Evolutionary conservation across 2,888 invertebrate species (phyloP), one percentile per base, ranked within the genome.

Genomic region (Apodemia mormo): DNA sequence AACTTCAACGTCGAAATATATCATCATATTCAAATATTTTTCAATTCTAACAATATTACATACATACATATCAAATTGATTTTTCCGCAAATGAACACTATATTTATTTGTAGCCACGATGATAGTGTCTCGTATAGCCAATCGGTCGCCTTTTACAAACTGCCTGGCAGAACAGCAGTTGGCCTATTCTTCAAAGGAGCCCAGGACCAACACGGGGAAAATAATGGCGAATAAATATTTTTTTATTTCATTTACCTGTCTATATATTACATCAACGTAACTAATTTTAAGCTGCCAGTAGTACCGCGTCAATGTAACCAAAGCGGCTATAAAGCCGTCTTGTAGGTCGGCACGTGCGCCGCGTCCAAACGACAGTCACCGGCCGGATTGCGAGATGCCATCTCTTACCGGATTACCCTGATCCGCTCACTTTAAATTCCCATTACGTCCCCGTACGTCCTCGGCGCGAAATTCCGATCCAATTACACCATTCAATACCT

Each of bases 401-500:
- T 49, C 49, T 49, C 49, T 45, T 9, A 14, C 49, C 49, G 49
- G 14, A 49, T 49, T n/a, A 49, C 49, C 14, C 33, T 61, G 30
- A 61, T 61, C 58, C 58, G 4, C 58, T 33, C 8, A 61, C 58
- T 61, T 61, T 61, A 61, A 61, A 61, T 61, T 61, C 58, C 29
- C 58, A 58, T 61, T 61, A 33, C 30, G 58, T 33, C 58, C 10
- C 5, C 14, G 49, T 49, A 49, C 49, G 49, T 49, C 49, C 49
- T 49, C 49, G 49, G 14, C 45, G 45, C 45, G 29, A 58, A 33
- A 30, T 12, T 12, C 33, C 61, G 61, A 61, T 30, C 61, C 61
- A 61, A 33, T 61, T 61, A 33, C 30, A 61, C 33, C 61, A 61
- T 61, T 61, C 61, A 61, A 61, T 61, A 61, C 61, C 61, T 61